Evolutionary conservation across 1,140 invertebrate species (phyloP), one percentile per base, ranked within the genome.

Genomic region (Drosophila pruinosa): DNA sequence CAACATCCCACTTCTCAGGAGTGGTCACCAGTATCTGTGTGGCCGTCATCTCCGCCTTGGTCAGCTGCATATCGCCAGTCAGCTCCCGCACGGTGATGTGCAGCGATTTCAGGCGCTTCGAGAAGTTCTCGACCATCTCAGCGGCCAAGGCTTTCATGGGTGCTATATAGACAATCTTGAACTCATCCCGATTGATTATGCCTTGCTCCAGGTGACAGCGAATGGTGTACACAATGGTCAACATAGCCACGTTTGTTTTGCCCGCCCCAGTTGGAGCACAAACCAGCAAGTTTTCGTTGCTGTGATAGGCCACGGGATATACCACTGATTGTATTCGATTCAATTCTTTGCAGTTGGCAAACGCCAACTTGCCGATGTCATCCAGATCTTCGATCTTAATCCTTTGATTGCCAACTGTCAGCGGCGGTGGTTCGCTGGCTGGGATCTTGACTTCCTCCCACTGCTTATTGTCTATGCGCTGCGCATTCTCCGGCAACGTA

Each of bases 1-100:
- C 97, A 10, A 99, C 98, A 92, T 99, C 99, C 98, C 99, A 99
- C 90, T 99, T 99, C 92, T 99, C 99, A 0, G 99, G 99, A 0
- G 99, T 99, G 1, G 98, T 98, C 2, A 99, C 97, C 14, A 99
- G 94, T 95, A 99, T 99, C 92, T 99, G 98, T 0, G 99, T 99
- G 83, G 98, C 95, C 15, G 95, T 93, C 62, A 99, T 99, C 92
- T 99, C 98, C 28, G 94, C 93, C 91, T 99, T 99, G 0, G 97
- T 98, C 15, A 99, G 92, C 85, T 99, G 97, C 96, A 99, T 99
- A 91, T 99, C 99, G 12, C 99, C 99, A 0, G 99, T 99, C 28
- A 99, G 92, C 92, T 99, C 99, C 62, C 95, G 93, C 0, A 99
- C 98, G 2, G 92, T 91, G 4, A 93, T 92, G 22, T 93, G 92